Conservation (phyloP, 2,888 invertebrate genomes). For the Epinotia bilunana region DNA sequence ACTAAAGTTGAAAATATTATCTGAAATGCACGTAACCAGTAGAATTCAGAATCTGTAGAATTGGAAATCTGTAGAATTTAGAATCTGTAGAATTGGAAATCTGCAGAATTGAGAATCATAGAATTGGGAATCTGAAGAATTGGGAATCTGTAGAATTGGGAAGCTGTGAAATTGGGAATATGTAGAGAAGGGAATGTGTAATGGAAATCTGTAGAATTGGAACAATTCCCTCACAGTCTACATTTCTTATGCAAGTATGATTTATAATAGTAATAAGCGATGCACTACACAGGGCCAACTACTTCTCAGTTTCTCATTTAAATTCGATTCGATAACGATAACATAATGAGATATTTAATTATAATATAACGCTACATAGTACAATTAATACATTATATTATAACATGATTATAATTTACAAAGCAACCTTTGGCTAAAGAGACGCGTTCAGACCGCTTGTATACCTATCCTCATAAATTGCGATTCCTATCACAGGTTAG, state of each 20-base stretch:
- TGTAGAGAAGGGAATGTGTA: no score
- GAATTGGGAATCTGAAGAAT: no score
- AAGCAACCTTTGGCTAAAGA: constrained; percentile 40
- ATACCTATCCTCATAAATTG: constrained; percentile 21
- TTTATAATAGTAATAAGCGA: neutral
- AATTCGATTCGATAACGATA: constrained; percentile 36
- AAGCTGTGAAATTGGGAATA: no score
- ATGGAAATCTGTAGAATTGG: no score
- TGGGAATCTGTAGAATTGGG: no score
- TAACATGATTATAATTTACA: constrained; percentile 16
- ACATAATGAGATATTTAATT: constrained; percentile 52
- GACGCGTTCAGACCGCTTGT: constrained; percentile 25
- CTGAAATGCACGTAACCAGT: no score
- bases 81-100: no score
- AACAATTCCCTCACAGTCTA: neutral
- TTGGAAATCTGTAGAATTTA: no score
- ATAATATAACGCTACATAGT: constrained; percentile 61
- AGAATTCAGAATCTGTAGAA: no score
- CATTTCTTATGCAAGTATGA: neutral
- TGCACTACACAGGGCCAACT: constrained; percentile 15
- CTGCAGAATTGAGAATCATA: no score
- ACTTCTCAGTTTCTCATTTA: constrained; percentile 13
- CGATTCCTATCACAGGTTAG: constrained; percentile 52
- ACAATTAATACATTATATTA: constrained; percentile 47
- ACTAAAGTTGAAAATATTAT: no score